phyloP scores from a whole-genome alignment of 2,888 invertebrate genomes.

The Nephrotoma guestfalica region DNA sequence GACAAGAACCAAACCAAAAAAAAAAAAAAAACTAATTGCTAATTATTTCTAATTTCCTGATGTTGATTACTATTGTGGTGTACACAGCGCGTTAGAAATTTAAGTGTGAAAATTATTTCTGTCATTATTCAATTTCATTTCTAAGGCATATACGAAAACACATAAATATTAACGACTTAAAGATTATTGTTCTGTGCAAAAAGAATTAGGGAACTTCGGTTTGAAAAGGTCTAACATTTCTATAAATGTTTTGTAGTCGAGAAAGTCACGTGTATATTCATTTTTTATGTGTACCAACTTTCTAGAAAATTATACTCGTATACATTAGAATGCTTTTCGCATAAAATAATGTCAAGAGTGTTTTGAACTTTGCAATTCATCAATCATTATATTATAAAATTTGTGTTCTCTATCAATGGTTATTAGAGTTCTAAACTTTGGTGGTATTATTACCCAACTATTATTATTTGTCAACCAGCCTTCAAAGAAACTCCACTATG shows the following conservation, averaged over 20 bases:
- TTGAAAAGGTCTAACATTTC: background rate
- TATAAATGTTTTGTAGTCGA: background rate
- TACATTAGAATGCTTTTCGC: background rate
- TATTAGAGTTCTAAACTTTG: background rate
- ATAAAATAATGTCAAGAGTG: background rate
- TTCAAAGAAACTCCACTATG: background rate
- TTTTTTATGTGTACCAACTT: background rate
- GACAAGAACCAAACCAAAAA: background rate
- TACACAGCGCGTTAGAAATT: background rate
- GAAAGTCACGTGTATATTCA: background rate
- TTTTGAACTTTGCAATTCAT: background rate
- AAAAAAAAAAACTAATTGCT: background rate
- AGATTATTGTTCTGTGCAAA: background rate
- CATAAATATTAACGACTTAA: background rate
- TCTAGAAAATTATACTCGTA: background rate
- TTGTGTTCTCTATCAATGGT: background rate
- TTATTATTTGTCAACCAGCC: background rate
- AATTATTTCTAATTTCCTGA: background rate
- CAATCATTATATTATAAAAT: background rate
- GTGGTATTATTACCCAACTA: background rate
- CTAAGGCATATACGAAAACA: background rate
- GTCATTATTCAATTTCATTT: background rate
- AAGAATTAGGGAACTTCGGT: background rate
- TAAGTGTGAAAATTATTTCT: background rate
- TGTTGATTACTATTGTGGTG: background rate